A percentile compares a stretch with the other conserved stretches of the same genome.
Evolutionary conservation across 2,113 vertebrate species (phyloP).

Genomic region (Oxyruncus cristatus): DNA sequence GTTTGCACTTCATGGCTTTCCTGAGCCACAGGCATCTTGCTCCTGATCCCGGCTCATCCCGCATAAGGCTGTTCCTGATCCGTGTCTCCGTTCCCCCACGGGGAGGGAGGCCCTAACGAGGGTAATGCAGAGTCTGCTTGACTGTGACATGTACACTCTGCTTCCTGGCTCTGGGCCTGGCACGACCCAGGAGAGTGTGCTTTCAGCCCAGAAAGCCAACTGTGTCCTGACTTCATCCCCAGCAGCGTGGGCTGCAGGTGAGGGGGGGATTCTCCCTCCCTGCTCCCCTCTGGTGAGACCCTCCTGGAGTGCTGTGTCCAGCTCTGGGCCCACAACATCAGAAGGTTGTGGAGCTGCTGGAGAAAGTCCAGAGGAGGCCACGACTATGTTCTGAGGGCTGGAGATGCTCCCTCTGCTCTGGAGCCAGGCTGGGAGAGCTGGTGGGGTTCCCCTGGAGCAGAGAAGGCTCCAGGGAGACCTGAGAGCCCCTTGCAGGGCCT

Average conservation of each 20-base stretch:
- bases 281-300: neutral
- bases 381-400: fast-evolving
- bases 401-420: neutral
- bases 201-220: neutral
- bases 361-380: neutral
- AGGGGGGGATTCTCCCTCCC: neutral
- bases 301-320: too few species aligned
- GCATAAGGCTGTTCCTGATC: neutral
- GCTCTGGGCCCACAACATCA: neutral
- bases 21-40: neutral
- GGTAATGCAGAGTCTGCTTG: neutral
- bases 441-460: neutral
- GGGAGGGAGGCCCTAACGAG: fast-evolving
- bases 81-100: fast-evolving
- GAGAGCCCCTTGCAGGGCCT: neutral
- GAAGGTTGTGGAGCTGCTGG: neutral
- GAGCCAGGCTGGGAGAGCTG: neutral
- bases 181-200: neutral
- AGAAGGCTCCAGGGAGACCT: neutral
- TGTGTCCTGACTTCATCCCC: neutral
- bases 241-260: neutral
- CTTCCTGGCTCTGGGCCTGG: fast-evolving
- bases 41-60: neutral
- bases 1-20: neutral
- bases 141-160: neutral